These are phyloP conservation scores for Pterocles burchelli DNA, from an alignment of 2,113 vertebrate species.

Conservation along the genomic window DNA sequence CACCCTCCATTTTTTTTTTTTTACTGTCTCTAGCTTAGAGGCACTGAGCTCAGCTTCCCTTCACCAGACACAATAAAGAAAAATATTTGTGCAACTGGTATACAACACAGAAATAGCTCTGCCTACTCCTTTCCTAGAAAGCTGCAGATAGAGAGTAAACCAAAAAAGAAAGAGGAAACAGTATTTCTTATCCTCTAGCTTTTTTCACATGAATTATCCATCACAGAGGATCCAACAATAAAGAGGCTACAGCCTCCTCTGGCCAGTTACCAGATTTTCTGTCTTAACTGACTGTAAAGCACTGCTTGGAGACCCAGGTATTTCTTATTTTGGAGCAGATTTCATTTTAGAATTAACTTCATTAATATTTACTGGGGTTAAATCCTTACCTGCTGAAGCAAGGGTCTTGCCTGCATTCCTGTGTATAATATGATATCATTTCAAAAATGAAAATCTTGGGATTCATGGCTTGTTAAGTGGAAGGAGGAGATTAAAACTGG, in stretches of 20 bases:
- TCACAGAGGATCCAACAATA: background rate
- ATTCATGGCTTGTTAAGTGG: background rate
- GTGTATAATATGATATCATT: background rate
- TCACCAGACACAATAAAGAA: accelerated
- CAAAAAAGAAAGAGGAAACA: background rate
- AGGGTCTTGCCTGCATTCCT: background rate
- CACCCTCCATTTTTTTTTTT: background rate
- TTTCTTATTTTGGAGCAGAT: background rate
- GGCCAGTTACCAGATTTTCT: background rate
- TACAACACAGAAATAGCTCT: background rate
- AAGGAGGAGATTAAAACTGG: background rate
- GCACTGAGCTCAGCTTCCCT: background rate
- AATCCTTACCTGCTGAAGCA: background rate
- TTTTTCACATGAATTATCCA: background rate
- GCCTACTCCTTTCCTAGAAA: background rate
- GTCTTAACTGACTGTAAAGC: background rate
- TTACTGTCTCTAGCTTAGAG: background rate
- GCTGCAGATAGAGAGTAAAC: background rate
- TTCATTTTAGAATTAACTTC: background rate
- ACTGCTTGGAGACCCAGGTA: background rate
- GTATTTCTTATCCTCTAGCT: background rate
- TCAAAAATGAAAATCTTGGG: background rate
- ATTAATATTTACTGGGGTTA: background rate
- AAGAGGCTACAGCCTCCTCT: background rate
- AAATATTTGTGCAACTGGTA: background rate